Conservation (phyloP, 2,797 vertebrate genomes). For the Spinibarbus caldwelli region DNA sequence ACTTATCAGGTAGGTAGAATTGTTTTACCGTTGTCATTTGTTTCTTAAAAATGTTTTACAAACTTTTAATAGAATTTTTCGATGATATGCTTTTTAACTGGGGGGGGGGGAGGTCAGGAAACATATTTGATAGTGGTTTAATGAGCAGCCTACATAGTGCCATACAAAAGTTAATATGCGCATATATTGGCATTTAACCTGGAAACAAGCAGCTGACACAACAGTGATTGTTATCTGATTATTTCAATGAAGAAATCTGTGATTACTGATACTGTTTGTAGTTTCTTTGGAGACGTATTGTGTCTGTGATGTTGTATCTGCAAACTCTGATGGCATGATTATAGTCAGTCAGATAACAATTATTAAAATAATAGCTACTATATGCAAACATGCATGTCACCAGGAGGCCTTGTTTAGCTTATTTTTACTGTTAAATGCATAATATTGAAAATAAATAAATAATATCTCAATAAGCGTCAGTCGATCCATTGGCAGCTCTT, state of each 20-base stretch:
- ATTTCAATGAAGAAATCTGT: background rate
- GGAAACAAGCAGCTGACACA: background rate
- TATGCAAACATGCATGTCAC: background rate
- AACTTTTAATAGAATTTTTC: background rate
- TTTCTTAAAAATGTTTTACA: background rate
- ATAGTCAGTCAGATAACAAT: background rate
- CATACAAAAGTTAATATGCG: background rate
- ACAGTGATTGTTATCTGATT: background rate
- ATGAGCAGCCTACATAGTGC: background rate
- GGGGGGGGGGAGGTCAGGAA: background rate
- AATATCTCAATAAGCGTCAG: background rate
- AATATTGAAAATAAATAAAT: background rate
- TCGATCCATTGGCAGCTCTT: background rate
- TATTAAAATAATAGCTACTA: background rate
- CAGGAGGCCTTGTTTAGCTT: background rate
- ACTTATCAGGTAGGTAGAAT: constrained; percentile 16
- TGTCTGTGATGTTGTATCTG: background rate
- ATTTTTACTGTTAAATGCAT: background rate
- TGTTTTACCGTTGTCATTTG: background rate
- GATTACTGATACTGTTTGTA: background rate
- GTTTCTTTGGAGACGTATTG: background rate
- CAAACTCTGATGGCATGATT: background rate
- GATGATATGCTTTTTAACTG: background rate
- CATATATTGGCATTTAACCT: background rate
- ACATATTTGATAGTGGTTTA: background rate